These are phyloP conservation scores for Andrena haemorrhoa DNA, from an alignment of 2,888 invertebrate genomes.

Conservation along the genomic window DNA sequence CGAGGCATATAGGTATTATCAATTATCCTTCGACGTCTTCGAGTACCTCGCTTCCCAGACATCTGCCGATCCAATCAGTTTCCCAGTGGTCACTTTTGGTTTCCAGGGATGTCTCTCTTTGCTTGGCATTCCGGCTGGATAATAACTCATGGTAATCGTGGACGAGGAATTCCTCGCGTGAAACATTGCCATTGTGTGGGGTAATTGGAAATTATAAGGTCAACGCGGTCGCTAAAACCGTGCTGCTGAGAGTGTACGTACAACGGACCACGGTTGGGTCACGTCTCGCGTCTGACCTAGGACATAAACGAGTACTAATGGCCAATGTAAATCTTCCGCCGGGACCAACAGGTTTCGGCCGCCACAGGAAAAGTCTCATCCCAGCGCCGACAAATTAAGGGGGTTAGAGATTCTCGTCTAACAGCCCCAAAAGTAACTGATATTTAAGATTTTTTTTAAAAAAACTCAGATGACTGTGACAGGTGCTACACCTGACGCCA, in stretches of 20 bases:
- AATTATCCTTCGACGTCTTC: background rate
- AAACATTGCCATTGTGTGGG: background rate
- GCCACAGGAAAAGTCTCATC: background rate
- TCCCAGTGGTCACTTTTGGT: conserved; percentile 4
- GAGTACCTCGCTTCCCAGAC: background rate
- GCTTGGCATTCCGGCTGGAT: background rate
- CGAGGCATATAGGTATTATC: too few relatives aligned
- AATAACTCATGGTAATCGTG: conserved; percentile 9
- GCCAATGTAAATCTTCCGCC: conserved; percentile 51
- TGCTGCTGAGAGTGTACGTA: background rate
- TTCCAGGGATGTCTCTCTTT: background rate
- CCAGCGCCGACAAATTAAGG: conserved; percentile 16
- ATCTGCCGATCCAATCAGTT: background rate
- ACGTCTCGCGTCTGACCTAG: conserved; percentile 40
- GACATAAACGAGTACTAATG: conserved; percentile 54
- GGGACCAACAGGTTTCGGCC: conserved; percentile 44
- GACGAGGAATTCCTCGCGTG: background rate
- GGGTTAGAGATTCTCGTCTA: too few relatives aligned
- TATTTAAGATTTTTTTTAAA: too few relatives aligned
- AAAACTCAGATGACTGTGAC: too few relatives aligned
- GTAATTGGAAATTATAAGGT: conserved; percentile 17
- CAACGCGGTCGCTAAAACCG: conserved; percentile 8
- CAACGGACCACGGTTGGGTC: conserved; percentile 4
- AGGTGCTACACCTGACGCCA: too few relatives aligned
- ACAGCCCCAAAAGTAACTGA: too few relatives aligned